A percentile compares a stretch with the other conserved stretches of the same genome.
These are phyloP conservation scores for Parapsyche elsis DNA, from an alignment of 1,140 invertebrate genomes.

Conservation along the genomic window DNA sequence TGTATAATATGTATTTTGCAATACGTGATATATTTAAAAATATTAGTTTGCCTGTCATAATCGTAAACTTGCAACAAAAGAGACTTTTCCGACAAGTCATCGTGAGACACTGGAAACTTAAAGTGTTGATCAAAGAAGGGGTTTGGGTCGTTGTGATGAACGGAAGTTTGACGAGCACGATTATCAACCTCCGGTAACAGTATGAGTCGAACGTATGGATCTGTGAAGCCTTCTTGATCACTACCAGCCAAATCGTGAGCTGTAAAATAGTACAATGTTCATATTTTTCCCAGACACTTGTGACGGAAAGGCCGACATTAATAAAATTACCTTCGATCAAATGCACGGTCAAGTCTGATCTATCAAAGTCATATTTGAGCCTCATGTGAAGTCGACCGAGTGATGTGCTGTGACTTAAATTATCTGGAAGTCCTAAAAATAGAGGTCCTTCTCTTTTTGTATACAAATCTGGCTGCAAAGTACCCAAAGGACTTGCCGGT, in stretches of 20 bases:
- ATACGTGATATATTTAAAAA: constrained; percentile 10
- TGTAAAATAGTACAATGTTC: constrained; percentile 57
- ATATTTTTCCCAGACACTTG: background rate
- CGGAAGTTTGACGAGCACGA: constrained; percentile 84
- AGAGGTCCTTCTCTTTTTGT: constrained; percentile 78
- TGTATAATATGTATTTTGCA: background rate
- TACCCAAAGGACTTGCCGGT: constrained; percentile 72
- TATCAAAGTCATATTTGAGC: constrained; percentile 90
- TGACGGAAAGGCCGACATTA: background rate
- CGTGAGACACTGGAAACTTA: constrained; percentile 85
- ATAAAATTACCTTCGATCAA: constrained; percentile 80
- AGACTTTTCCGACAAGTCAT: constrained; percentile 80
- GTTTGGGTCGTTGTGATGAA: constrained; percentile 80
- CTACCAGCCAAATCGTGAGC: constrained; percentile 85
- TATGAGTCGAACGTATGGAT: constrained; percentile 84
- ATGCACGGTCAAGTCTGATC: constrained; percentile 88
- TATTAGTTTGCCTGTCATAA: constrained; percentile 65
- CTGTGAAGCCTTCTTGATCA: constrained; percentile 86
- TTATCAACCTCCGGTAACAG: constrained; percentile 84
- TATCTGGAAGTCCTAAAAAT: constrained; percentile 72
- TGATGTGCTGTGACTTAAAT: constrained; percentile 67
- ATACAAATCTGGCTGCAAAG: constrained; percentile 88
- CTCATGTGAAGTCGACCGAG: constrained; percentile 84
- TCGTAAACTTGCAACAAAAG: constrained; percentile 80
- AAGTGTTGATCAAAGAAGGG: constrained; percentile 87